Evolutionary conservation across 2,888 invertebrate species (phyloP).

Genomic region (Macrophya alboannulata): DNA sequence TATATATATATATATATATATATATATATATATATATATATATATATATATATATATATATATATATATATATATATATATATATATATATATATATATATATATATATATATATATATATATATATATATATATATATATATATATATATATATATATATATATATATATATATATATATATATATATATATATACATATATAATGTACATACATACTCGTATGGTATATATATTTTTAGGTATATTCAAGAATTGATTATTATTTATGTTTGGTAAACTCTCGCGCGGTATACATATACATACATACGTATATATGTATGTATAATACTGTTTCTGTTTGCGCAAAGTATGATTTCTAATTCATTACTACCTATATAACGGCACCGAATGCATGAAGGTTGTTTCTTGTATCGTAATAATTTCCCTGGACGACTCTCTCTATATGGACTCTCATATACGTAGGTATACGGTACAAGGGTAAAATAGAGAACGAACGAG

Average conservation of each 20-base stretch:
- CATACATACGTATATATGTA: not conserved
- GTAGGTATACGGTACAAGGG: conserved; percentile 42
- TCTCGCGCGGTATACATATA: conserved; percentile 32
- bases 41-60: too few species aligned
- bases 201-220: too few species aligned
- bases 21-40: too few species aligned
- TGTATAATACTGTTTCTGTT: not conserved
- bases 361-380: conserved; percentile 62
- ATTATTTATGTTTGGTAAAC: conserved; percentile 47
- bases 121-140: too few species aligned
- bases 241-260: not conserved
- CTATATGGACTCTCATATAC: not conserved
- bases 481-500: conserved; percentile 48
- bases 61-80: too few species aligned
- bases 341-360: conserved; percentile 61
- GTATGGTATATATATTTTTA: too few species aligned
- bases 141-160: too few species aligned
- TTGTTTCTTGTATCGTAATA: conserved; percentile 60
- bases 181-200: too few species aligned
- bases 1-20: too few species aligned
- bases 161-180: too few species aligned
- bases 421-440: conserved; percentile 65
- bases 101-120: too few species aligned
- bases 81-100: too few species aligned
- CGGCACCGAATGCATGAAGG: not conserved